Evolutionary conservation across 1,140 invertebrate species (phyloP), one percentile per base, ranked within the genome.

Genomic region (Aphidius gifuensis): DNA sequence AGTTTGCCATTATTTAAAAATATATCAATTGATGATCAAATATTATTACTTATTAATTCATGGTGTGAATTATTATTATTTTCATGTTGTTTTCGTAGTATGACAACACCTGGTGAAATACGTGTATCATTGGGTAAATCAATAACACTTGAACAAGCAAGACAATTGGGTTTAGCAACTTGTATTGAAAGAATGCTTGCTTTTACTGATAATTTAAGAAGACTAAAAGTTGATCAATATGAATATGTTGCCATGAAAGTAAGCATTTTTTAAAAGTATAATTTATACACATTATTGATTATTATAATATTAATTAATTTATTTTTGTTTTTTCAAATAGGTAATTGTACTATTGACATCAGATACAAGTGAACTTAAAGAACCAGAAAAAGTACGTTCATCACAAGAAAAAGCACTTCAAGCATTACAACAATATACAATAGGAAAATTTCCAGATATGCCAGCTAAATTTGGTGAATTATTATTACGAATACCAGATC

Each of bases 161-260:
- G 84, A 66, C 84, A 88, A 71, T 83, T 89, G 42, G 88, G 87
- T 0, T 76, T 88, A 6, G 86, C 89, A 61, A 89, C 91, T 45
- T 94, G 93, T 71, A 95, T 98, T 67, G 92, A 95, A 74, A 84
- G 93, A 54, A 96, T 98, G 92, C 83, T 98, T 58, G 93, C 93
- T 77, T 92, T 98, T 70, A 95, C 95, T 0, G 93, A 97, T 73
- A 93, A 97, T 77, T 82, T 98, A 62, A 83, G 93, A 66, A 82
- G 93, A 68, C 82, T 98, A 45, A 85, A 91, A 68, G 91, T 98
- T n/a, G 96, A 98, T 80, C 88, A 93, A 71, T 96, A 96, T 75
- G 96, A 99, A 83, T 98, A 97, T 79, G 93, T 97, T 64, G 94
- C 94, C 58, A 90, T 99, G 84, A 98, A 98, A 84, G 88, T 89